These are phyloP conservation scores for Sciurus carolinensis DNA, from an alignment of 2,797 vertebrate species.

Conservation along the genomic window DNA sequence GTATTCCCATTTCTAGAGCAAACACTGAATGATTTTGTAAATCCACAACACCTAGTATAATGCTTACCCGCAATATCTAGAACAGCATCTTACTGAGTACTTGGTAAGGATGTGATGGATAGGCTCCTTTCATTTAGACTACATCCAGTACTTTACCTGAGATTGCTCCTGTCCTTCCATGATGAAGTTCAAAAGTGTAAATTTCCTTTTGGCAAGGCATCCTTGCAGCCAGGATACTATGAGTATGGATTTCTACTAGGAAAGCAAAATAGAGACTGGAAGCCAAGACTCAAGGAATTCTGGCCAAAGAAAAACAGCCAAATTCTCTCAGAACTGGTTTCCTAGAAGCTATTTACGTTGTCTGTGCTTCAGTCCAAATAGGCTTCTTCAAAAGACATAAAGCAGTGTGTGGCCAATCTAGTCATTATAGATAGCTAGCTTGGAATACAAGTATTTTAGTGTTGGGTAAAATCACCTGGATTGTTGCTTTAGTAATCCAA, in stretches of 20 bases:
- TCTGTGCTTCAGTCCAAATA: slow-evolving; percentile 41
- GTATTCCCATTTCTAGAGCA: slow-evolving; percentile 1
- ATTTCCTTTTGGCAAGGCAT: slow-evolving; percentile 46
- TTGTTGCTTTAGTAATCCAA: not conserved
- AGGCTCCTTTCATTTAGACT: not conserved
- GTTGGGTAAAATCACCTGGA: not conserved
- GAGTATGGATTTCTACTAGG: slow-evolving; percentile 37
- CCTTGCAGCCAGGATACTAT: slow-evolving; percentile 13
- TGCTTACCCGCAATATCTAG: not conserved
- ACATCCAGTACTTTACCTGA: not conserved
- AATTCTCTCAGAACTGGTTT: slow-evolving; percentile 68
- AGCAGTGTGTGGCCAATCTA: not conserved
- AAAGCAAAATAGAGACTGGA: slow-evolving; percentile 66
- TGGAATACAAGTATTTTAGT: not conserved
- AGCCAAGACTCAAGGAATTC: slow-evolving; percentile 78
- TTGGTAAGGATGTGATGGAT: not conserved
- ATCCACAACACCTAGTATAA: not conserved
- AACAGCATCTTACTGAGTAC: not conserved
- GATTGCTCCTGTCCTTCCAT: not conserved
- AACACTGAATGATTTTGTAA: not conserved
- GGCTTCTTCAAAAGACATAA: not conserved
- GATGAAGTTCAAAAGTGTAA: not conserved
- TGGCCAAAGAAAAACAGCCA: slow-evolving; percentile 73
- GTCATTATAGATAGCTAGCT: not conserved
- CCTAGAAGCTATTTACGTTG: slow-evolving; percentile 70